Evolutionary conservation across 2,113 vertebrate genomes (phyloP).

Genomic region (Geothlypis trichas): DNA sequence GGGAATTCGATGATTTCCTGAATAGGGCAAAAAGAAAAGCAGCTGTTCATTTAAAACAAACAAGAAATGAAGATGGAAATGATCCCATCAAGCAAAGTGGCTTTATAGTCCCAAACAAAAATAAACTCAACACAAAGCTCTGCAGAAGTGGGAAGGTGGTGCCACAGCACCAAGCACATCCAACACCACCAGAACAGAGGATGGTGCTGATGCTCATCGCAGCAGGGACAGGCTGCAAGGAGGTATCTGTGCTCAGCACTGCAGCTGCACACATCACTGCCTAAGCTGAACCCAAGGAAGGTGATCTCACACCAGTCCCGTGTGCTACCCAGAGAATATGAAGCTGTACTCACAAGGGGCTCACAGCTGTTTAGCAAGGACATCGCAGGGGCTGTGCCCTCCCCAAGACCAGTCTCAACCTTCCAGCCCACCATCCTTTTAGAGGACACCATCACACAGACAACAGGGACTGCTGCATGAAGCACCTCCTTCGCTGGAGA

Average conservation of each 20-base stretch:
- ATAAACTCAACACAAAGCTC: neutral
- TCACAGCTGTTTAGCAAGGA: neutral
- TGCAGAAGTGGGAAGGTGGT: neutral
- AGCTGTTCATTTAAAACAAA: constrained; percentile 44
- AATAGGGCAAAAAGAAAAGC: constrained; percentile 48
- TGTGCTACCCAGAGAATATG: accelerated
- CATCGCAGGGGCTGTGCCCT: neutral
- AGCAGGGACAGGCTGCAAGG: accelerated
- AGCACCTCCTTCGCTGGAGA: neutral
- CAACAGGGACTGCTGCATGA: neutral
- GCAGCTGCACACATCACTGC: neutral
- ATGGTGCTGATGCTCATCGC: accelerated
- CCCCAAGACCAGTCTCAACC: neutral
- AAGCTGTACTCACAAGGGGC: accelerated
- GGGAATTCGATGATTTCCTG: constrained; percentile 88
- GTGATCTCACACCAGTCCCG: neutral
- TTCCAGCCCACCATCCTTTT: neutral
- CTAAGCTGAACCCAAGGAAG: neutral
- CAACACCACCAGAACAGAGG: accelerated
- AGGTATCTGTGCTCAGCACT: neutral
- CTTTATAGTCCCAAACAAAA: neutral
- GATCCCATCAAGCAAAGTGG: neutral
- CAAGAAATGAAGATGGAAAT: neutral
- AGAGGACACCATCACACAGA: neutral
- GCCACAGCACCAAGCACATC: neutral